Evolutionary conservation across 2,797 vertebrate species (phyloP).

Genomic region (Enteromius viviparus): DNA sequence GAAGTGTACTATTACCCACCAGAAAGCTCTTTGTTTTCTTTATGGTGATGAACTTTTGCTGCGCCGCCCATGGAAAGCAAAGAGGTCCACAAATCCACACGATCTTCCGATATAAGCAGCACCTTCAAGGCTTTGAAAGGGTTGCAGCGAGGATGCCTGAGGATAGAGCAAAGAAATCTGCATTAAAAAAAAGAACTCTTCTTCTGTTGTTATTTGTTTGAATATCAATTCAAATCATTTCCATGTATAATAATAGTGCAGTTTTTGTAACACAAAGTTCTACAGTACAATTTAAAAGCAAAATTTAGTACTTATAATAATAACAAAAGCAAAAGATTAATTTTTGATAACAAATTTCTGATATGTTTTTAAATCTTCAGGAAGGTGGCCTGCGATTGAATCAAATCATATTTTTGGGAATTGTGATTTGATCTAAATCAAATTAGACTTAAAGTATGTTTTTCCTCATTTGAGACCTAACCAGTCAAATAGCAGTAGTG

Average conservation of each 20-base stretch:
- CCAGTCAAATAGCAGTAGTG: background rate
- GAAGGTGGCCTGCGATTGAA: background rate
- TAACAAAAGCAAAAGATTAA: background rate
- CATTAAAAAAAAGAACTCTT: background rate
- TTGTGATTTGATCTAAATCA: background rate
- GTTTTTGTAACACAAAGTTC: background rate
- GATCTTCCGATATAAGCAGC: slow-evolving; percentile 87
- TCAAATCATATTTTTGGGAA: background rate
- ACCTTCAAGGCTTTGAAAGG: slow-evolving; percentile 88
- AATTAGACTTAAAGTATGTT: background rate
- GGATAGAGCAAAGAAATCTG: background rate
- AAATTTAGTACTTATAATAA: background rate
- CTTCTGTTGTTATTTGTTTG: background rate
- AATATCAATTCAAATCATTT: background rate
- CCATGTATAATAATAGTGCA: background rate
- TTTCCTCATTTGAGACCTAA: background rate
- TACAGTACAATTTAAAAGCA: background rate
- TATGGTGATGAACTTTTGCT: slow-evolving; percentile 83
- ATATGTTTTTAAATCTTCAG: background rate
- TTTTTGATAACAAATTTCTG: background rate
- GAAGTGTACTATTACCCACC: slow-evolving; percentile 72
- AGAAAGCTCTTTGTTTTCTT: slow-evolving; percentile 78
- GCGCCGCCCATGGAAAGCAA: slow-evolving; percentile 88
- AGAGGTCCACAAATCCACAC: slow-evolving; percentile 88
- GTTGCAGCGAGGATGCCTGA: slow-evolving; percentile 89